These are phyloP conservation scores for Scaptodrosophila lebanonensis DNA, from an alignment of 1,140 invertebrate genomes.

Conservation along the genomic window DNA sequence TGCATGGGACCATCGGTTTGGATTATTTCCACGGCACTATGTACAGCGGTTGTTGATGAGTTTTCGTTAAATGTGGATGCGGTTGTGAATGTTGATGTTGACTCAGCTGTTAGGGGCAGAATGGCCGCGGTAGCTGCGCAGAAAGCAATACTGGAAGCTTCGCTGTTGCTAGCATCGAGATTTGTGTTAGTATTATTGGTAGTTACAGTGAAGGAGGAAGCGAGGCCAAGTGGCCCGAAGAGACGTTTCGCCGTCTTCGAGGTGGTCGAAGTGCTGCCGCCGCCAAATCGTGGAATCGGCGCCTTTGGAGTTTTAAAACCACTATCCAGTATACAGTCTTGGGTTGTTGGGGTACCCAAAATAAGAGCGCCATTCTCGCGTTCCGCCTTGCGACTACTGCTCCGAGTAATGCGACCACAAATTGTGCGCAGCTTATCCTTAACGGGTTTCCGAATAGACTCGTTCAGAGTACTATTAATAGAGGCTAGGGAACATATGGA, in stretches of 20 bases:
- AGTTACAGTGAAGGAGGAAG: slow-evolving; percentile 15
- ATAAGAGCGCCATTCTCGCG: background rate
- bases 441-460: slow-evolving; percentile 65
- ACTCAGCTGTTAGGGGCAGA: slow-evolving; percentile 7
- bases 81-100: slow-evolving; percentile 18
- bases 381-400: slow-evolving; percentile 52
- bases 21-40: slow-evolving; percentile 37
- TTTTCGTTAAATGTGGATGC: slow-evolving; percentile 8
- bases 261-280: slow-evolving; percentile 21
- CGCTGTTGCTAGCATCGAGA: slow-evolving; percentile 10
- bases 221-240: slow-evolving; percentile 37
- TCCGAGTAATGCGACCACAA: slow-evolving; percentile 59
- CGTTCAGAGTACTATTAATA: slow-evolving; percentile 59
- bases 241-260: slow-evolving; percentile 54
- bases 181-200: slow-evolving; percentile 19
- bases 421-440: slow-evolving; percentile 67
- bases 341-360: slow-evolving; percentile 14
- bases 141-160: slow-evolving; percentile 28
- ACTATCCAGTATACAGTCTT: slow-evolving; percentile 36
- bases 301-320: slow-evolving; percentile 71
- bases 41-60: slow-evolving; percentile 22
- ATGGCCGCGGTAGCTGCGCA: slow-evolving; percentile 24
- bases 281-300: slow-evolving; percentile 42
- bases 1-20: slow-evolving; percentile 21
- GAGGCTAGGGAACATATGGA: slow-evolving; percentile 67